Evolutionary conservation across 2,888 invertebrate genomes (phyloP).

Genomic region (Oeneis ivallda): DNA sequence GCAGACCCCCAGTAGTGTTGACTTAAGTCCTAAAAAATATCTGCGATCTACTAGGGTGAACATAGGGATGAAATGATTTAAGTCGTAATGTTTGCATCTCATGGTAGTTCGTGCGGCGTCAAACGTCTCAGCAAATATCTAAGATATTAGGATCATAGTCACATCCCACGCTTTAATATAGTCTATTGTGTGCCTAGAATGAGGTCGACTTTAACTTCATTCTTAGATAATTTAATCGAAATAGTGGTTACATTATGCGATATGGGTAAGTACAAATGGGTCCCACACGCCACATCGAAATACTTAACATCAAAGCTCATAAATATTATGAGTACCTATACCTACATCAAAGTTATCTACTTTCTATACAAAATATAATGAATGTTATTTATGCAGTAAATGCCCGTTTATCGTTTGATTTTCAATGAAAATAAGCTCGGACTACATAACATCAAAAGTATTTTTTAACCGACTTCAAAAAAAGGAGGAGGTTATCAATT

Average conservation of each 20-base stretch:
- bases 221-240: neutral
- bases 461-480: too few relatives aligned
- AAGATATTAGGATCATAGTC: slow-evolving; percentile 5
- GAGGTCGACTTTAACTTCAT: neutral
- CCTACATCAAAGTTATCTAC: neutral
- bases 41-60: too few relatives aligned
- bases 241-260: neutral
- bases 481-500: too few relatives aligned
- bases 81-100: too few relatives aligned
- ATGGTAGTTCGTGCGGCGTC: slow-evolving; percentile 13
- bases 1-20: too few relatives aligned
- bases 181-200: neutral
- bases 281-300: too few relatives aligned
- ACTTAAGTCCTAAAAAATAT: too few relatives aligned
- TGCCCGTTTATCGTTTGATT: neutral
- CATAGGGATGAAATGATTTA: too few relatives aligned
- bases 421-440: neutral
- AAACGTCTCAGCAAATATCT: neutral
- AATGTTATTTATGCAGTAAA: neutral
- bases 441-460: neutral
- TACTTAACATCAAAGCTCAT: too few relatives aligned
- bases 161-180: neutral
- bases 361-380: neutral
- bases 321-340: too few relatives aligned
- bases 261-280: neutral